Percentiles rank a stretch among this genome's conserved stretches.
Conservation (phyloP, 35 echinoderm and acorn worm species). For the Acanthaster planci region DNA sequence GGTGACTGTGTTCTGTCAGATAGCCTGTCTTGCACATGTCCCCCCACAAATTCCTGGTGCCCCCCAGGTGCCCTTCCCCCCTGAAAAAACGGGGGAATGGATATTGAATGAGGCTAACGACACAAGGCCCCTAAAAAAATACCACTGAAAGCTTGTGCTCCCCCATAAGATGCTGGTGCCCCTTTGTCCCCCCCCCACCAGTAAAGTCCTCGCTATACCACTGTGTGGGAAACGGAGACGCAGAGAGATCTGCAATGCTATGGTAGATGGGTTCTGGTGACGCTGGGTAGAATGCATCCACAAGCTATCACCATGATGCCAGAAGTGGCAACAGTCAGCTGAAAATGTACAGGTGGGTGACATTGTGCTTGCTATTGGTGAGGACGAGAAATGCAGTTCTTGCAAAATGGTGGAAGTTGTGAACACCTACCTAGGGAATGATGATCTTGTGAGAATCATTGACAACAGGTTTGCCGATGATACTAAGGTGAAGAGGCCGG, state of each 20-base stretch:
- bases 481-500: slow-evolving; percentile 46
- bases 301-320: slow-evolving; percentile 69
- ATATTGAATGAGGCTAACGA: no score
- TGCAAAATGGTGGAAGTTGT: slow-evolving; percentile 66
- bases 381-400: slow-evolving; percentile 42
- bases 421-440: slow-evolving; percentile 60
- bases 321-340: slow-evolving; percentile 34
- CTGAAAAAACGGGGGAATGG: no score
- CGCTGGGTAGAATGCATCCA: slow-evolving; percentile 64
- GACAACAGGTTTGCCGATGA: slow-evolving; percentile 47
- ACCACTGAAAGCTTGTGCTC: no score
- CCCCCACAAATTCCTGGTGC: no score
- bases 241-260: slow-evolving; percentile 76
- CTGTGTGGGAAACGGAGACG: no score
- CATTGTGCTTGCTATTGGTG: slow-evolving; percentile 48
- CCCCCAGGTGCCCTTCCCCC: no score
- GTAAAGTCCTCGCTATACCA: no score
- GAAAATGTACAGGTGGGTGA: slow-evolving; percentile 59
- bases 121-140: no score
- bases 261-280: slow-evolving; percentile 70
- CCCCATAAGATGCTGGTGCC: no score
- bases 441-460: slow-evolving; percentile 77
- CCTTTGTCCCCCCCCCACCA: no score
- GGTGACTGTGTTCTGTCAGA: slow-evolving; percentile 79
- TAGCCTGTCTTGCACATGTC: slow-evolving; percentile 62